A percentile compares a stretch with the other conserved stretches of the same genome.
phyloP scores from a whole-genome alignment of 2,113 vertebrate genomes.

The Pedionomus torquatus region DNA sequence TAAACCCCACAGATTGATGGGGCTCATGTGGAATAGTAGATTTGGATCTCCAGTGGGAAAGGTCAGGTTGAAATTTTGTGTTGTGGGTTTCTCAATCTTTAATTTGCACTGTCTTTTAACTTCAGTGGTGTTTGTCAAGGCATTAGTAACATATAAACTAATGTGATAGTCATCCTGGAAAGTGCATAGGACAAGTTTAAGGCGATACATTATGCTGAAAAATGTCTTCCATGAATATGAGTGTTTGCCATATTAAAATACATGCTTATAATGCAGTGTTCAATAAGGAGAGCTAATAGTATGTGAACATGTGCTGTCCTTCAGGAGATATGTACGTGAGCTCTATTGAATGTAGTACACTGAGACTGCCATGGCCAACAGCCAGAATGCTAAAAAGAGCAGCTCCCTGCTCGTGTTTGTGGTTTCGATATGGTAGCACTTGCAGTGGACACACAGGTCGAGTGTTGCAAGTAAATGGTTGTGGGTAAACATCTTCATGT shows the following conservation, averaged over 20 bases:
- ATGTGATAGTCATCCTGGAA: neutral
- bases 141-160: neutral
- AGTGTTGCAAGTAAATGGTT: neutral
- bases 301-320: neutral
- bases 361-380: neutral
- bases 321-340: neutral
- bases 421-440: neutral
- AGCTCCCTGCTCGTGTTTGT: neutral
- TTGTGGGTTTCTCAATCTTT: neutral
- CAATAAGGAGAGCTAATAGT: neutral
- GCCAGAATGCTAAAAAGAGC: neutral
- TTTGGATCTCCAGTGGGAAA: neutral
- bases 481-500: neutral
- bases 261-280: neutral
- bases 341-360: neutral
- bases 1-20: neutral
- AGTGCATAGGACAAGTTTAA: neutral
- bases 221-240: neutral
- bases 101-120: neutral
- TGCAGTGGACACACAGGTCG: neutral
- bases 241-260: neutral
- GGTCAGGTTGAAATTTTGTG: neutral
- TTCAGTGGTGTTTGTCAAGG: neutral
- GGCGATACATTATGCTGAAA: neutral
- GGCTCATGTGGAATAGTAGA: neutral